Evolutionary conservation across 2,797 vertebrate genomes (phyloP).

Genomic region (Argentina silus): DNA sequence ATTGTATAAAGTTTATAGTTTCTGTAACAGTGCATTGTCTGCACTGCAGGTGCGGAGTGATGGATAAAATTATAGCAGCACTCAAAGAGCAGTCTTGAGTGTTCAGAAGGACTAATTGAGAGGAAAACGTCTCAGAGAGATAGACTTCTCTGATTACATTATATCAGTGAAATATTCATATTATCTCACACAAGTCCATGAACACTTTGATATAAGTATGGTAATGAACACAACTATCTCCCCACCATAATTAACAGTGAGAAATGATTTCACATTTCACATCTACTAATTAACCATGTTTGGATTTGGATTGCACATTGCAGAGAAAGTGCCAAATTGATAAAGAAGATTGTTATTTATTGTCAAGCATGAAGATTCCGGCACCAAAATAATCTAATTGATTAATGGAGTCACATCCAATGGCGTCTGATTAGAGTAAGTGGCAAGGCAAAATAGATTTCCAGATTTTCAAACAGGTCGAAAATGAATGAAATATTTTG

Average conservation of each 20-base stretch:
- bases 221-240: constrained; percentile 64
- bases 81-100: constrained; percentile 57
- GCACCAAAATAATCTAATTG: constrained; percentile 46
- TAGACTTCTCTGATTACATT: constrained; percentile 72
- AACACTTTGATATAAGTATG: constrained; percentile 40
- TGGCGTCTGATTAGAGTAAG: constrained; percentile 51
- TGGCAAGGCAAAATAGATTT: constrained; percentile 55
- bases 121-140: constrained; percentile 58
- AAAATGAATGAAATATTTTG: background rate
- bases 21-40: constrained; percentile 35
- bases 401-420: constrained; percentile 48
- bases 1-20: constrained; percentile 47
- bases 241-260: constrained; percentile 59
- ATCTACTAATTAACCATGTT: constrained; percentile 70
- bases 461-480: constrained; percentile 1
- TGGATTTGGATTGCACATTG: constrained; percentile 68
- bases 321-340: constrained; percentile 61
- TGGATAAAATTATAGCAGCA: constrained; percentile 64
- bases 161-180: constrained; percentile 65
- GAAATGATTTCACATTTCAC: constrained; percentile 57
- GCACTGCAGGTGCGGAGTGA: constrained; percentile 64
- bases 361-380: constrained; percentile 48
- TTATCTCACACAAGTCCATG: constrained; percentile 48
- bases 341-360: constrained; percentile 53
- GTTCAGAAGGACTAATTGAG: constrained; percentile 68